Conservation (phyloP, 2,888 invertebrate genomes). For the Hypercompe scribonia region DNA sequence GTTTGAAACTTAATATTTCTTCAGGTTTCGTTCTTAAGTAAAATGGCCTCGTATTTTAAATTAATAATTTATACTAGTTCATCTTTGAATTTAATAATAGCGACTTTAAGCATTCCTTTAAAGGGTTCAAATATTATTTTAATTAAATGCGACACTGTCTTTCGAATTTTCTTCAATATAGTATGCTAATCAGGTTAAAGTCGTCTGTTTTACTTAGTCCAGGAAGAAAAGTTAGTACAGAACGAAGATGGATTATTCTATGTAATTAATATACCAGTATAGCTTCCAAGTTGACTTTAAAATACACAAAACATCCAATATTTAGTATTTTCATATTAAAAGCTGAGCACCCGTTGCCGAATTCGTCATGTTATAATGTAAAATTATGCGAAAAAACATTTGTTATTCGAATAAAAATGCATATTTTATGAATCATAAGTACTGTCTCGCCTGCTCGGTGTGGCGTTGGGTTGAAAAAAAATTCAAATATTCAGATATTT, state of each 20-base stretch:
- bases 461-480: conserved; percentile 26
- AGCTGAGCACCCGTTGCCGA: conserved; percentile 11
- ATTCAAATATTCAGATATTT: conserved; percentile 54
- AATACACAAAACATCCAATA: neutral
- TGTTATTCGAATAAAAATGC: conserved; percentile 38
- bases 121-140: neutral
- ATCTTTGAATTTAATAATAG: neutral
- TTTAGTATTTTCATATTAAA: conserved; percentile 13
- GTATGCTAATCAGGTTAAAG: neutral
- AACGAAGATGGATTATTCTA: no score
- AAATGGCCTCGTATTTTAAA: neutral
- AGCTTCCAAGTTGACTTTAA: neutral
- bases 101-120: neutral
- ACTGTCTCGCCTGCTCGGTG: conserved; percentile 26
- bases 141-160: neutral
- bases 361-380: conserved; percentile 30
- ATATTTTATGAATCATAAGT: conserved; percentile 43
- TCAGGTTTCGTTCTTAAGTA: neutral
- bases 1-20: conserved; percentile 2
- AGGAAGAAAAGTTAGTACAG: neutral
- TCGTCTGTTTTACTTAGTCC: no score
- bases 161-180: neutral
- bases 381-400: conserved; percentile 42
- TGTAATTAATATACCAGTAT: no score
- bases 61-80: neutral